These are phyloP conservation scores for Sicus ferrugineus DNA, from an alignment of 2,888 invertebrate species.

Conservation along the genomic window DNA sequence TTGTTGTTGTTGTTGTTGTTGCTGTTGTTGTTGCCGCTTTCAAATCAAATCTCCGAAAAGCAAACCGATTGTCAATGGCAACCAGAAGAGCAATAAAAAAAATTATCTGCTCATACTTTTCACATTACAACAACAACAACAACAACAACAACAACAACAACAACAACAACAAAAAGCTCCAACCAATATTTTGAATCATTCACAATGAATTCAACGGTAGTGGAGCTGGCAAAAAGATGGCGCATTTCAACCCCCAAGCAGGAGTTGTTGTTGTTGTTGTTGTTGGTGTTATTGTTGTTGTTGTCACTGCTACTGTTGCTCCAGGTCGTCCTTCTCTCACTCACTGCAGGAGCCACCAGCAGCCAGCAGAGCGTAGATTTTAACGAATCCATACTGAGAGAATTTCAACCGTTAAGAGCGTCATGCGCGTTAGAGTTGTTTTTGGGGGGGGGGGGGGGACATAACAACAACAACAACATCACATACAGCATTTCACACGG, in stretches of 20 bases:
- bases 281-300: constrained; percentile 35
- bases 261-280: constrained; percentile 23
- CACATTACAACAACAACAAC: background rate
- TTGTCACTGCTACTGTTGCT: background rate
- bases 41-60: constrained; percentile 40
- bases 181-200: too few species aligned
- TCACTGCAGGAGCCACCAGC: background rate
- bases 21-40: constrained; percentile 40
- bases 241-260: background rate
- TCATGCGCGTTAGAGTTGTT: background rate
- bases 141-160: background rate
- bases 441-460: background rate
- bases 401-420: background rate
- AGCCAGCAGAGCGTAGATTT: background rate
- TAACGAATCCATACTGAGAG: constrained; percentile 16
- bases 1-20: constrained; percentile 25
- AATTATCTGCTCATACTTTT: too few species aligned
- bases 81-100: constrained; percentile 33
- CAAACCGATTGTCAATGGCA: constrained; percentile 38
- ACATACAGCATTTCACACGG: background rate
- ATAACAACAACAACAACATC: background rate
- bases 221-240: background rate
- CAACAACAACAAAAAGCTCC: constrained; percentile 21
- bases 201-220: too few species aligned
- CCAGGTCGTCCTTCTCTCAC: too few species aligned